Evolutionary conservation across 1,140 invertebrate species (phyloP).

Genomic region (Chionoecetes opilio): DNA sequence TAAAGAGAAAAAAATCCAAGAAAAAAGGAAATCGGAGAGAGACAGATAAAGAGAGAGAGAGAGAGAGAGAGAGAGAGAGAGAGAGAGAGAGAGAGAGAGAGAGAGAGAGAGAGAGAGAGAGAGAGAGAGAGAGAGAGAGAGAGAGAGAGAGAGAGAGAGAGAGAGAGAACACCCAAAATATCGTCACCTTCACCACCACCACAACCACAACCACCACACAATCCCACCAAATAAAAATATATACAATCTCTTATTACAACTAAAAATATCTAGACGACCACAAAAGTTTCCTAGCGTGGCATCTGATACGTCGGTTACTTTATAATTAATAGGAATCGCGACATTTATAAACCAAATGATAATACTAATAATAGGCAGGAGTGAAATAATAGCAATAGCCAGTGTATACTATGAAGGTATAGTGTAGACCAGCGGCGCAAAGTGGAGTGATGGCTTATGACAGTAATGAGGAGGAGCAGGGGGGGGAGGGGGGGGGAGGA

Average conservation of each 20-base stretch:
- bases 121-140: constrained; percentile 11
- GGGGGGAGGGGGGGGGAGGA: neutral
- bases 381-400: neutral
- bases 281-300: neutral
- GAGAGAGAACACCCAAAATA: too few relatives aligned
- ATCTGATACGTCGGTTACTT: neutral
- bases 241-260: neutral
- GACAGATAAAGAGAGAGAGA: neutral
- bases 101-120: constrained; percentile 8
- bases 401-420: neutral
- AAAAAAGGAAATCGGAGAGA: neutral
- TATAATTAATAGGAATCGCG: constrained; percentile 6
- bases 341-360: constrained; percentile 15
- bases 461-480: neutral
- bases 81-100: constrained; percentile 8
- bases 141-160: too few relatives aligned
- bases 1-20: neutral
- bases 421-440: neutral
- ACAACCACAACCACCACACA: too few relatives aligned
- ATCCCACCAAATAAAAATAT: too few relatives aligned
- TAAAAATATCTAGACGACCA: neutral
- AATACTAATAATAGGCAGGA: constrained; percentile 51
- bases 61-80: neutral
- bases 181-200: too few relatives aligned
- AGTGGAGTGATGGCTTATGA: neutral